Evolutionary conservation across 1,140 invertebrate species (phyloP).

Genomic region (Lepidurus couesii): DNA sequence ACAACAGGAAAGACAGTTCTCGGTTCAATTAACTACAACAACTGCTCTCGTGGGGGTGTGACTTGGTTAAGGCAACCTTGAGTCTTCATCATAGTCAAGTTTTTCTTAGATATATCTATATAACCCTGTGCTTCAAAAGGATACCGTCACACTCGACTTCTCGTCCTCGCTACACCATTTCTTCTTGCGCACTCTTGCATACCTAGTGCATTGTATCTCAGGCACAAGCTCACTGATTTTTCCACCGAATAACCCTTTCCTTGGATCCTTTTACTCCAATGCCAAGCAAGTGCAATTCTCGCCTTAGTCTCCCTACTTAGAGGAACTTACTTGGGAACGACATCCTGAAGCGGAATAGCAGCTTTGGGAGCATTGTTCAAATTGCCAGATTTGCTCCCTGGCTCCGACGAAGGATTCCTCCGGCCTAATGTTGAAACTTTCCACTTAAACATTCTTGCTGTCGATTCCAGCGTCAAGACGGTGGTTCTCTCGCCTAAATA

Average conservation of each 20-base stretch:
- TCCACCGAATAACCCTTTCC: not conserved
- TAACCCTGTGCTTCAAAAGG: not conserved
- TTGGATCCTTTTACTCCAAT: not conserved
- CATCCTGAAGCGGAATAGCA: not conserved
- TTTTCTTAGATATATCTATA: too few relatives aligned
- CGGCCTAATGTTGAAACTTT: conserved; percentile 14
- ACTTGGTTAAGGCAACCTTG: not conserved
- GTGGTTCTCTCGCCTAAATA: not conserved
- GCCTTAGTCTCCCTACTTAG: not conserved
- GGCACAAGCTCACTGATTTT: not conserved
- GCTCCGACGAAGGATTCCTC: not conserved
- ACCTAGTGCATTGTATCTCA: not conserved
- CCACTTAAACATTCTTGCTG: not conserved
- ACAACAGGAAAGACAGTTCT: too few relatives aligned
- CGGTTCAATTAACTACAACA: too few relatives aligned
- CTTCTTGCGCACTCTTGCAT: not conserved
- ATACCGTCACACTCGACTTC: conserved; percentile 2
- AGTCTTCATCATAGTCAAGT: not conserved
- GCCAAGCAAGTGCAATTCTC: not conserved
- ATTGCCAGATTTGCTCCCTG: not conserved
- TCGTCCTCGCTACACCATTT: not conserved
- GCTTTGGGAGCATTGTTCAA: conserved; percentile 1
- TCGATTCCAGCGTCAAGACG: not conserved
- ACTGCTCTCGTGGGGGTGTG: not conserved
- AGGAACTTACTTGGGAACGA: not conserved